Evolutionary conservation across 2,113 vertebrate species (phyloP).

Genomic region (Corythornis cristatus): DNA sequence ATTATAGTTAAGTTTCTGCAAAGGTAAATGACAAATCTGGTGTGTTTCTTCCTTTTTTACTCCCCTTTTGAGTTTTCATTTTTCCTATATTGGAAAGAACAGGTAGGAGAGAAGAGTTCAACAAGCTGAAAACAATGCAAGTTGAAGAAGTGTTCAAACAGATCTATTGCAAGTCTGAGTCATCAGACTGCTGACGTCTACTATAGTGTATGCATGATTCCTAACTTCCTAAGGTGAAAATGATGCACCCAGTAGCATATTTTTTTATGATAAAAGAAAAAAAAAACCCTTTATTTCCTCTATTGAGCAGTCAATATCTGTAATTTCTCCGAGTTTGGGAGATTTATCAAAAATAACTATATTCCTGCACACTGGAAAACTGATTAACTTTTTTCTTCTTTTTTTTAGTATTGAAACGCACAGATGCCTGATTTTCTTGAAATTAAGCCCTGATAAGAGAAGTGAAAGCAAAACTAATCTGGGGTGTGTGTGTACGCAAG

Average conservation of each 20-base stretch:
- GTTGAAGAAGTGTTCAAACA: not conserved
- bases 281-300: not conserved
- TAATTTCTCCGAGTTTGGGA: not conserved
- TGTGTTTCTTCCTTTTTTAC: not conserved
- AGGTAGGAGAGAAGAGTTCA: not conserved
- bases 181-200: rapidly evolving
- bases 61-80: not conserved
- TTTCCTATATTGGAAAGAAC: not conserved
- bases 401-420: not conserved
- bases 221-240: not conserved
- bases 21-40: not conserved
- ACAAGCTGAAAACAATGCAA: not conserved
- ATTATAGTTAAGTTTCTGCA: not conserved
- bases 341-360: not conserved
- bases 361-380: not conserved
- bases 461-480: not conserved
- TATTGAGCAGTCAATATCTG: not conserved
- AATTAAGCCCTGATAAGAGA: not conserved
- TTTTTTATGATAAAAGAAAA: not conserved
- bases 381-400: not conserved
- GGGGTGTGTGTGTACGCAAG: not conserved
- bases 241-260: not conserved
- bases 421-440: not conserved
- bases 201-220: not conserved
- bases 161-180: not conserved